Percentiles rank a stretch among this genome's conserved stretches.
Conservation (phyloP, 64 coral and sea anemone genomes). For the Montipora sp. region DNA sequence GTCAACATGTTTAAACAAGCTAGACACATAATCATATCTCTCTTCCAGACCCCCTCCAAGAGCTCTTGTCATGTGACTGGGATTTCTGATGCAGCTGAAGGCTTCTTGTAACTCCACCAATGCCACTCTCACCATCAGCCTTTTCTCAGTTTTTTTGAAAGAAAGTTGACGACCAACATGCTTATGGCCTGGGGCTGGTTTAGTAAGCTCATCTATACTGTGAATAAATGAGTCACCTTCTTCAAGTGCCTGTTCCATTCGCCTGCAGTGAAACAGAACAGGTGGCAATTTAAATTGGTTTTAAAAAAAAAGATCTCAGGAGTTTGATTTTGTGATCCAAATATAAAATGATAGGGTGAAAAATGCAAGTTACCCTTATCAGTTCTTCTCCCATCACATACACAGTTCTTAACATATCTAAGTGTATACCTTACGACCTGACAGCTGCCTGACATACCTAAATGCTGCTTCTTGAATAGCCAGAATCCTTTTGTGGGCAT, state of each 20-base stretch:
- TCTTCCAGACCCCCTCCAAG: slow-evolving; percentile 30
- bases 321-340: neutral
- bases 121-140: slow-evolving; percentile 59
- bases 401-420: too few species aligned
- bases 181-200: neutral
- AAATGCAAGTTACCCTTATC: too few species aligned
- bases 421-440: too few species aligned
- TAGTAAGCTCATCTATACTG: slow-evolving; percentile 17
- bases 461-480: slow-evolving; percentile 9
- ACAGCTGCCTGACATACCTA: neutral
- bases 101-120: slow-evolving; percentile 68
- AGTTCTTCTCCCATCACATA: too few species aligned
- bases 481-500: neutral
- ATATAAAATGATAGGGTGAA: neutral
- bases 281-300: too few species aligned
- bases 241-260: slow-evolving; percentile 57
- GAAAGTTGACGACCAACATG: neutral
- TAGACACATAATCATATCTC: slow-evolving; percentile 75
- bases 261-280: neutral
- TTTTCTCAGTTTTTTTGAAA: slow-evolving; percentile 31
- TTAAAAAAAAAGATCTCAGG: too few species aligned
- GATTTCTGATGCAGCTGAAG: slow-evolving; percentile 45
- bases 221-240: slow-evolving; percentile 51
- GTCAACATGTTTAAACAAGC: slow-evolving; percentile 76
- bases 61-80: slow-evolving; percentile 33